Evolutionary conservation across 2,113 vertebrate genomes (phyloP), one percentile per base, ranked within the genome.

Genomic region (Triplophysa dalaica): DNA sequence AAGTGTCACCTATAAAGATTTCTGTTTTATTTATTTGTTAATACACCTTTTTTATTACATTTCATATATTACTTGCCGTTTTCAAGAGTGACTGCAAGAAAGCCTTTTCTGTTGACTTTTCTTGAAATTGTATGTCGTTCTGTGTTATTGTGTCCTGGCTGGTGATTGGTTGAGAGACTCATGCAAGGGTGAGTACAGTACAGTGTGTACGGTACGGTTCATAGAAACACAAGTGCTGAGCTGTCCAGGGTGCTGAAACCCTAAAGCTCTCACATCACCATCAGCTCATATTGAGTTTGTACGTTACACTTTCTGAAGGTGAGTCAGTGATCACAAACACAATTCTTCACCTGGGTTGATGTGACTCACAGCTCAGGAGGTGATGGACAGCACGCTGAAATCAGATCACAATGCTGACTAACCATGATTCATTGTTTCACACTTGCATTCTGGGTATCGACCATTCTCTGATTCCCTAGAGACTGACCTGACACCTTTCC

Each of bases 181-280:
- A 1, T 7, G 33, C 33, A 38, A 7, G 7, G 33, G 6, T 38
- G 33, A 38, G 33, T 38, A 38, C 33, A 38, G 33, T 14, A 13
- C 13, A 14, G 50, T 50, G 13, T 14, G 29, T 38, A 38, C 6
- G 7, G 33, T 14, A 13, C 13, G 2, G 50, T 33, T 70, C 10
- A 73, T 29, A 61, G 8, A 60, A 41, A 54, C 2, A 1, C 33
- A 38, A 38, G 33, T 38, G 33, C 33, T 38, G 85, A 81, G 76
- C 86, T 87, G 79, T 87, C 81, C 84, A 70, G 41, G 84, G 86
- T 89, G 83, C 88, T 87, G 83, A 87, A 83, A 1, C 54, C 13
- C 12, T 64, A 52, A 29, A 61, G 26, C 65, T 48, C 74, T 43
- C 21, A 38, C 4, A 43, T 26, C n/a, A 26, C 13, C 43, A 38